Percentiles rank a stretch among this genome's conserved stretches.
Evolutionary conservation across 2,113 vertebrate species (phyloP).

Genomic region (Ictalurus punctatus): DNA sequence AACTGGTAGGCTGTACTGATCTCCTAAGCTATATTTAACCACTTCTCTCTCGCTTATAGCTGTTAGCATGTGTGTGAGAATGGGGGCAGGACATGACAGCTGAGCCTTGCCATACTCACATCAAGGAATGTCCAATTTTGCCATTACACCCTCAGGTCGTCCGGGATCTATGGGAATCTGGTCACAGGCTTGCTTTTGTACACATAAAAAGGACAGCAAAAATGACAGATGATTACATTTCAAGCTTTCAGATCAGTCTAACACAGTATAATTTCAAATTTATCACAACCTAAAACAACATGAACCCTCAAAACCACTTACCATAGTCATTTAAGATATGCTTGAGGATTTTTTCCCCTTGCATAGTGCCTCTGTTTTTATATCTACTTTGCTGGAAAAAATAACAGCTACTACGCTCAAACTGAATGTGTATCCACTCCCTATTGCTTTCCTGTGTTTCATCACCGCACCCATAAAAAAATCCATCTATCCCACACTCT

Average conservation of each 20-base stretch:
- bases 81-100: conserved; percentile 54
- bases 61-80: conserved; percentile 67
- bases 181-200: neutral
- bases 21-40: conserved; percentile 73
- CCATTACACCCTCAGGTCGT: conserved; percentile 30
- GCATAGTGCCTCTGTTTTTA: conserved; percentile 13
- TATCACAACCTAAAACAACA: conserved; percentile 10
- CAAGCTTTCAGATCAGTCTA: conserved; percentile 10
- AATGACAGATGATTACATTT: conserved; percentile 2
- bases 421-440: conserved; percentile 41
- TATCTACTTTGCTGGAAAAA: conserved; percentile 46
- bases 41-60: conserved; percentile 56
- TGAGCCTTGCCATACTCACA: conserved; percentile 46
- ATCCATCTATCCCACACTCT: conserved; percentile 35
- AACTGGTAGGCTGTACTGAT: conserved; percentile 55
- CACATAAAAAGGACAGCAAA: neutral
- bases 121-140: conserved; percentile 34
- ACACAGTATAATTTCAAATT: neutral
- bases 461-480: conserved; percentile 44
- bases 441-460: conserved; percentile 47
- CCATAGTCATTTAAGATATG: neutral
- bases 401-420: conserved; percentile 42
- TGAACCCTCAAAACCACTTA: conserved; percentile 12
- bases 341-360: neutral
- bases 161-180: neutral